Percentiles rank a stretch among this genome's conserved stretches.
Evolutionary conservation across 2,797 vertebrate genomes (phyloP).

Genomic region (Cryptoblepharus egeriae): DNA sequence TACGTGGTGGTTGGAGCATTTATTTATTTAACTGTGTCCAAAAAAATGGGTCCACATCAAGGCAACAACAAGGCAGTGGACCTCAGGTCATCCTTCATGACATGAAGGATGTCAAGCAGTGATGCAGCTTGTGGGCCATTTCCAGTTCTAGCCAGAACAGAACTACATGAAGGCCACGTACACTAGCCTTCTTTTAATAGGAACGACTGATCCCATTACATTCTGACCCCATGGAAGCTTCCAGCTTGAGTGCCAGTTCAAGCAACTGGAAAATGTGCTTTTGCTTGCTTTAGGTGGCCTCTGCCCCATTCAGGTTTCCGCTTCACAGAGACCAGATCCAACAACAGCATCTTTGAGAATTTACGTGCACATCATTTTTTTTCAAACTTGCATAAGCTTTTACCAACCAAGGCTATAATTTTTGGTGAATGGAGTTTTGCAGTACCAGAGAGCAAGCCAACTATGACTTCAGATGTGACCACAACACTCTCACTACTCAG

Average conservation of each 20-base stretch:
- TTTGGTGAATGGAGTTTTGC: neutral
- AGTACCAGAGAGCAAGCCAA: neutral
- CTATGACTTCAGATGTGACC: neutral
- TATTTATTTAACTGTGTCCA: no score
- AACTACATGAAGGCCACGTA: no score
- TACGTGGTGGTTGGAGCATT: no score
- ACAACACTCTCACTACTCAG: neutral
- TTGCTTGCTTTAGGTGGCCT: neutral
- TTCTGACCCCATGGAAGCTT: neutral
- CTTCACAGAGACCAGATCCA: neutral
- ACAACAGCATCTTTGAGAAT: neutral
- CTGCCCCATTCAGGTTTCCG: neutral
- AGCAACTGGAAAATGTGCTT: neutral
- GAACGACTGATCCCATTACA: neutral
- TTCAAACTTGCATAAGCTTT: neutral
- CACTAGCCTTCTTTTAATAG: neutral
- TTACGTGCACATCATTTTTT: neutral
- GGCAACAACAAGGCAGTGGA: no score
- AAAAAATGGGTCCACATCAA: no score
- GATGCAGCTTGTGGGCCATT: no score
- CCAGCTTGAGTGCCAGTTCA: neutral
- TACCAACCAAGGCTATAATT: neutral
- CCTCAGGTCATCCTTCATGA: no score
- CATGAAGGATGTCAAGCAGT: no score
- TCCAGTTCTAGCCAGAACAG: no score